Conservation (phyloP, 2,113 vertebrate genomes). For the Dipodomys spectabilis region DNA sequence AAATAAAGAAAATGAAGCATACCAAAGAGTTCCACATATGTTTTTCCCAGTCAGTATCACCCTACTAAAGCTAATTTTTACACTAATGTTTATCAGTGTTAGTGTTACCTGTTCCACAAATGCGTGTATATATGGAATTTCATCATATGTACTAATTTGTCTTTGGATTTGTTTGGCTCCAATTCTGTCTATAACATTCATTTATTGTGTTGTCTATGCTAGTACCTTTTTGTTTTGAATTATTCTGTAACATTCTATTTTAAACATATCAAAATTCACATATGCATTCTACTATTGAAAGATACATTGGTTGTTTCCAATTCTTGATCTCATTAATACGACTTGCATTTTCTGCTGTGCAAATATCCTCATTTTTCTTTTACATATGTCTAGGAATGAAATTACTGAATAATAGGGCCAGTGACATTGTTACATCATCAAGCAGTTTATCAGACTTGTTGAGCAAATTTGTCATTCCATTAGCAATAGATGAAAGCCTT, state of each 20-base stretch:
- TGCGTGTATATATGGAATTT: neutral
- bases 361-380: neutral
- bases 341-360: neutral
- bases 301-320: neutral
- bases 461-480: neutral
- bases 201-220: neutral
- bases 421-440: neutral
- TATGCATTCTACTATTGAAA: neutral
- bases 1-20: neutral
- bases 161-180: neutral
- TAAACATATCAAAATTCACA: neutral
- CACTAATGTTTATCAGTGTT: neutral
- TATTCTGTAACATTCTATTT: neutral
- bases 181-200: neutral
- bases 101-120: neutral
- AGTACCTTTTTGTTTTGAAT: neutral
- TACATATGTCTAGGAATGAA: neutral
- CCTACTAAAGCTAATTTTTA: neutral
- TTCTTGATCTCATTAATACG: neutral
- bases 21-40: neutral
- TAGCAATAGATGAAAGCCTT: neutral
- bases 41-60: neutral
- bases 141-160: neutral
- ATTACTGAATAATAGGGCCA: neutral
- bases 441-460: neutral